Evolutionary conservation across 2,113 vertebrate genomes (phyloP), one percentile per base, ranked within the genome.

Genomic region (Oryzias curvinotus): DNA sequence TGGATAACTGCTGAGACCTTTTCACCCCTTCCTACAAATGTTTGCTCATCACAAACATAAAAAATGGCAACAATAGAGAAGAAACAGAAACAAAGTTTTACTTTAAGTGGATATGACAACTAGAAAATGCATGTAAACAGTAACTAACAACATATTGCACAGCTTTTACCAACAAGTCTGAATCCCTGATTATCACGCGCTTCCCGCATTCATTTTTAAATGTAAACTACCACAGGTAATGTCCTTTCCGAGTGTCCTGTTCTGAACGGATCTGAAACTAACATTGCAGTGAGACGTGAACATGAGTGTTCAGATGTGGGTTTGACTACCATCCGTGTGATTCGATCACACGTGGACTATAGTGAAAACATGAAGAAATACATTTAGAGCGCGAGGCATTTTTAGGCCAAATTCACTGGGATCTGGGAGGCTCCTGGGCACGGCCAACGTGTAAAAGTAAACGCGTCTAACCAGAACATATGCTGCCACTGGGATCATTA

Each of bases 71-170:
- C 63, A 73, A 30, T 7, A 73, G 45, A 54, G 56, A 73, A 44
- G 45, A 72, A 73, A 73, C 61, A 45, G 19, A 47, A 26, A 68
- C 63, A 62, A 49, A 68, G 48, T 73, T 71, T 62, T 43, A 45
- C 74, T 72, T 80, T 30, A 68, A 63, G 51, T 72, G 65, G 63
- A 76, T 64, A 82, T 68, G 78, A 84, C 67, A 78, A 77, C 63
- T 55, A 62, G 66, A 57, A 48, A 66, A 71, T 74, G 78, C 62
- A 77, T 77, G 78, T 85, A 80, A 86, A 86, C 77, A 77, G 68
- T 62, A 75, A 72, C 71, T 45, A 82, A 79, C 53, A 80, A 57
- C 44, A 64, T 84, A 86, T 84, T 88, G 85, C 81, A 85, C 82
- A 80, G 80, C 56, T 83, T 72, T 54, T 61, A 62, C 71, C 65